Evolutionary conservation across 2,888 invertebrate species (phyloP).

Genomic region (Cryptocephalus primarius): DNA sequence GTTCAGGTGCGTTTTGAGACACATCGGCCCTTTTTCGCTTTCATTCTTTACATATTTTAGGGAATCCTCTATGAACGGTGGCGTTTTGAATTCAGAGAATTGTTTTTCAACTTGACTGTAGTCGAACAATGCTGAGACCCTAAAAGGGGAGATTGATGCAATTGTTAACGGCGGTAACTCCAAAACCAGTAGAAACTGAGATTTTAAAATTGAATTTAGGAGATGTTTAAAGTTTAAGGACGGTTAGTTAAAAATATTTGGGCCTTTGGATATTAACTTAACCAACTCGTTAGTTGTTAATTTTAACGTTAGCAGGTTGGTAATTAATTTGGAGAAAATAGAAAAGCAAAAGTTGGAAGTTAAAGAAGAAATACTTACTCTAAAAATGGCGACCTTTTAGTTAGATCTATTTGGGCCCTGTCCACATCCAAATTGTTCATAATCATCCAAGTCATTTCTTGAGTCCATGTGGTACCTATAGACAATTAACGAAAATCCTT

Average conservation of each 20-base stretch:
- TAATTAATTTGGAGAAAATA: too few species aligned
- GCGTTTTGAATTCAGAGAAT: slow-evolving; percentile 23
- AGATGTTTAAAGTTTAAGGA: too few species aligned
- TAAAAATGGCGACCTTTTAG: slow-evolving; percentile 58
- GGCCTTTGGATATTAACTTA: too few species aligned
- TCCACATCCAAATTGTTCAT: slow-evolving; percentile 1
- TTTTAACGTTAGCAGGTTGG: too few species aligned
- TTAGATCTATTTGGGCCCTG: slow-evolving; percentile 30
- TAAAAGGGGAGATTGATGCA: slow-evolving; percentile 14
- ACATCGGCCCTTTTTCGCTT: slow-evolving; percentile 30
- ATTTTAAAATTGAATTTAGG: slow-evolving; percentile 1
- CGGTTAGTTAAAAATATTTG: too few species aligned
- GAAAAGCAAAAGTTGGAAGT: too few species aligned
- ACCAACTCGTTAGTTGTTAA: too few species aligned
- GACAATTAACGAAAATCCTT: too few species aligned
- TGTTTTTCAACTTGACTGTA: slow-evolving; percentile 28
- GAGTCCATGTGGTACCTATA: slow-evolving; percentile 1
- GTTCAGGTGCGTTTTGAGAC: slow-evolving; percentile 56
- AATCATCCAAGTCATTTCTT: slow-evolving; percentile 1
- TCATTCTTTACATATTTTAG: slow-evolving; percentile 17
- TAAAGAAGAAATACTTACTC: slow-evolving; percentile 42
- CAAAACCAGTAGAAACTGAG: neutral
- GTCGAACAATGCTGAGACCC: slow-evolving; percentile 35
- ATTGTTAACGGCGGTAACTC: neutral
- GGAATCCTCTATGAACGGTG: slow-evolving; percentile 21